Evolutionary conservation across 23 tunicate species (phyloP).

Genomic region (Ciona savignyi): DNA sequence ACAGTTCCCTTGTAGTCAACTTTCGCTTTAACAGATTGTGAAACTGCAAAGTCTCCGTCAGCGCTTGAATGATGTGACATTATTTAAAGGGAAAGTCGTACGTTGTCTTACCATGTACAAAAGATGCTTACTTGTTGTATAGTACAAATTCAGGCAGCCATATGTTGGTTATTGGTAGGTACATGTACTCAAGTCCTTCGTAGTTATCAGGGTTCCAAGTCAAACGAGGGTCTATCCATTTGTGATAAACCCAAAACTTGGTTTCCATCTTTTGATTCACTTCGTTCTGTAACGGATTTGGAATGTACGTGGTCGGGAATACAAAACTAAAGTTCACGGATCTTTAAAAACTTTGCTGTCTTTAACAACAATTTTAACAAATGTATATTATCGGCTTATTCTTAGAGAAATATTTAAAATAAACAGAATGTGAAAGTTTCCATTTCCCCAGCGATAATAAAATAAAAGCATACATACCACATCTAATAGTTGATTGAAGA

Average conservation of each 20-base stretch:
- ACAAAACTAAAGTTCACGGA: neutral
- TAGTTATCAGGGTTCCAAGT: conserved; percentile 67
- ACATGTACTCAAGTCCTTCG: conserved; percentile 51
- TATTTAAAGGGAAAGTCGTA: too few species aligned
- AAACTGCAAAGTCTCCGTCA: conserved; percentile 90
- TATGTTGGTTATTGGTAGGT: conserved; percentile 52
- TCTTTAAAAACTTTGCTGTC: neutral
- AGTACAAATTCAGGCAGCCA: conserved; percentile 88
- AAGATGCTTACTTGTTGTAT: conserved; percentile 90
- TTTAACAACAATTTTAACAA: too few species aligned
- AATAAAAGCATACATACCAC: conserved; percentile 38
- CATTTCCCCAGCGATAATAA: too few species aligned
- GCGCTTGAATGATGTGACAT: conserved; percentile 63
- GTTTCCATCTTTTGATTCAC: conserved; percentile 96
- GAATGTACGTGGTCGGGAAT: neutral
- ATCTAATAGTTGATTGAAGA: conserved; percentile 66
- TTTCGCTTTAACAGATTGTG: conserved; percentile 69
- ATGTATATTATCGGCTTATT: too few species aligned
- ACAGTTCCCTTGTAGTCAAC: conserved; percentile 61
- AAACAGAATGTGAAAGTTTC: neutral
- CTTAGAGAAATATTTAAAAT: too few species aligned
- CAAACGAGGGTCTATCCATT: conserved; percentile 81
- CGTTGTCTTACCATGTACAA: too few species aligned
- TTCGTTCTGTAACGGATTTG: conserved; percentile 78
- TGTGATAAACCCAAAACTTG: conserved; percentile 65